Evolutionary conservation across 2,797 vertebrate genomes (phyloP).

Genomic region (Monodelphis domestica): DNA sequence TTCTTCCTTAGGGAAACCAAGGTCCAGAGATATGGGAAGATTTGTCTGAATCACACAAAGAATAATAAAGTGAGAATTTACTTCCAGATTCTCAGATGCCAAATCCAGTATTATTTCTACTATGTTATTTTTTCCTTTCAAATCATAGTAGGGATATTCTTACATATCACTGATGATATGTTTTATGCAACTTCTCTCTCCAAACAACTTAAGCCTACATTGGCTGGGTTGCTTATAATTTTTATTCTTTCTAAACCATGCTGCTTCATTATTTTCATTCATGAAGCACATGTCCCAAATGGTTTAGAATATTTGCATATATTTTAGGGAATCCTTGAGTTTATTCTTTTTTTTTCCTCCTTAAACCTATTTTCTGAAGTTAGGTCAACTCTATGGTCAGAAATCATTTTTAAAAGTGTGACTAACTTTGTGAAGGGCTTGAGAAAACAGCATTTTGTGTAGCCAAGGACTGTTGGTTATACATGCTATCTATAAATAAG

Average conservation of each 20-base stretch:
- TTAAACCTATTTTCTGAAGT: background rate
- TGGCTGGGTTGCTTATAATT: background rate
- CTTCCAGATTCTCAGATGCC: background rate
- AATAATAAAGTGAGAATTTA: background rate
- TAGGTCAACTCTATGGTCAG: background rate
- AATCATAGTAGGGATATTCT: background rate
- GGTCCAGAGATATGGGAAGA: background rate
- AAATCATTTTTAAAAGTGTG: background rate
- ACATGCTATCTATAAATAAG: background rate
- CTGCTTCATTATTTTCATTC: background rate
- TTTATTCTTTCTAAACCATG: background rate
- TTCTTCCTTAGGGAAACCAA: background rate
- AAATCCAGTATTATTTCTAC: background rate
- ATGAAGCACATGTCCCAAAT: background rate
- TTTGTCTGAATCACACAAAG: background rate
- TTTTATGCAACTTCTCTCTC: background rate
- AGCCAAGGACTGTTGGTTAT: background rate
- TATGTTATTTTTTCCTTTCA: background rate
- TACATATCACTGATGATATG: background rate
- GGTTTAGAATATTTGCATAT: background rate
- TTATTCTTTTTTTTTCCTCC: background rate
- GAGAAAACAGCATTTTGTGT: background rate
- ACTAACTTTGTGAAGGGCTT: background rate
- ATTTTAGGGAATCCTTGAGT: background rate
- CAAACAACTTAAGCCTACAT: background rate